These are phyloP conservation scores for Istiophorus platypterus DNA, from an alignment of 2,113 vertebrate species.

Conservation along the genomic window DNA sequence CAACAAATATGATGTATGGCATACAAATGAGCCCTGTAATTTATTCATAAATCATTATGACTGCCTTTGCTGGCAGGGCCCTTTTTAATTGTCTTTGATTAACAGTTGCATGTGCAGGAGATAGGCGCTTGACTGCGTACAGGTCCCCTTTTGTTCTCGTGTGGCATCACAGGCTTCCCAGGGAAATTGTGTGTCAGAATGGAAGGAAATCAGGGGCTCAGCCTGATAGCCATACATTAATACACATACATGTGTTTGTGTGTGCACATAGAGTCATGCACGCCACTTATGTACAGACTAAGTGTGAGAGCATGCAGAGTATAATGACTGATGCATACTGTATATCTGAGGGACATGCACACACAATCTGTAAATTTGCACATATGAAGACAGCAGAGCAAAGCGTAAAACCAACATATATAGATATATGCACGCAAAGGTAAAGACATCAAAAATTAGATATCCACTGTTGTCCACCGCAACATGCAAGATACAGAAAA, in stretches of 20 bases:
- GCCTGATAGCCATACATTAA: slow-evolving; percentile 48
- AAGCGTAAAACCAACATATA: slow-evolving; percentile 4
- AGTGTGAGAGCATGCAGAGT: slow-evolving; percentile 6
- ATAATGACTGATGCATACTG: slow-evolving; percentile 25
- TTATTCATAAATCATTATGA: slow-evolving; percentile 87
- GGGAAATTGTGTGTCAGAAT: slow-evolving; percentile 76
- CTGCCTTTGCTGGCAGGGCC: slow-evolving; percentile 80
- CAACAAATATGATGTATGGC: slow-evolving; percentile 84
- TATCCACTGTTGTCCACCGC: no score
- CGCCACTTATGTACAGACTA: slow-evolving; percentile 11
- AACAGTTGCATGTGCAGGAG: slow-evolving; percentile 81
- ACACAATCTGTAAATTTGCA: slow-evolving; percentile 47
- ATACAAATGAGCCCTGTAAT: slow-evolving; percentile 86
- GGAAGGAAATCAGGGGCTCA: slow-evolving; percentile 53
- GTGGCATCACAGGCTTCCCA: slow-evolving; percentile 72
- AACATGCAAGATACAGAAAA: no score
- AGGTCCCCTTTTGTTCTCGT: slow-evolving; percentile 79
- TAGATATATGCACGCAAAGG: background rate
- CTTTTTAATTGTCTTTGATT: slow-evolving; percentile 87
- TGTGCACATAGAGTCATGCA: background rate
- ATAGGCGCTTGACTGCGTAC: slow-evolving; percentile 64
- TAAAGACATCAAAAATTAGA: background rate
- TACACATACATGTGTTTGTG: background rate
- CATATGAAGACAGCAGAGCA: slow-evolving; percentile 18
- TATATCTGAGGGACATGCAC: slow-evolving; percentile 28